These are phyloP conservation scores for Endotricha flammealis DNA, from an alignment of 2,888 invertebrate genomes.

Conservation along the genomic window DNA sequence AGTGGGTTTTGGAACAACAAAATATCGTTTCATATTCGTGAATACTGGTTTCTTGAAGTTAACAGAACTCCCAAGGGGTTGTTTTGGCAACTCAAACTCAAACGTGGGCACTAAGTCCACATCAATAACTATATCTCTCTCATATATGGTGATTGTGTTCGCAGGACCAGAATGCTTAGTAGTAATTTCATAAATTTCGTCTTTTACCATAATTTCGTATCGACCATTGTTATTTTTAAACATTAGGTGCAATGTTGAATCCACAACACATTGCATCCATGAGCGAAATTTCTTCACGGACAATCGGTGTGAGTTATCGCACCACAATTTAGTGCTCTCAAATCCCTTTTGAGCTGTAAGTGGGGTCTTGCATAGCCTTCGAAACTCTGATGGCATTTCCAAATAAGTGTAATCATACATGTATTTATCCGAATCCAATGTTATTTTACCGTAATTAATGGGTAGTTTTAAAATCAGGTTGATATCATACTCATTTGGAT, in stretches of 20 bases:
- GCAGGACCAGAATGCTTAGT: conserved; percentile 50
- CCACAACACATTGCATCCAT: conserved; percentile 53
- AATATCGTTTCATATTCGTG: conserved; percentile 35
- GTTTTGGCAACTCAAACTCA: conserved; percentile 38
- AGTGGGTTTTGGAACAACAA: conserved; percentile 52
- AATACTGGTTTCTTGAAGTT: conserved; percentile 31
- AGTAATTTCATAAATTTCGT: conserved; percentile 30
- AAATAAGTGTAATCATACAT: conserved; percentile 38
- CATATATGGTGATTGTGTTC: conserved; percentile 40
- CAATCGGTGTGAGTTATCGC: conserved; percentile 34
- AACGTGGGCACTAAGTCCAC: conserved; percentile 54
- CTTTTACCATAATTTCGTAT: conserved; percentile 32
- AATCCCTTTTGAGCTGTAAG: conserved; percentile 39
- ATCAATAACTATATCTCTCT: conserved; percentile 38
- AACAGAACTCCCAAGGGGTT: conserved; percentile 33
- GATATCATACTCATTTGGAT: conserved; percentile 52
- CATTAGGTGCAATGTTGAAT: conserved; percentile 36
- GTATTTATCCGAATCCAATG: conserved; percentile 28
- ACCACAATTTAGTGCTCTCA: conserved; percentile 43
- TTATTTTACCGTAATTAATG: conserved; percentile 42
- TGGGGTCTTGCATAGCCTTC: conserved; percentile 38
- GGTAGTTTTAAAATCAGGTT: conserved; percentile 45
- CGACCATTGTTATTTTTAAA: conserved; percentile 30
- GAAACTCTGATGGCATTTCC: conserved; percentile 50
- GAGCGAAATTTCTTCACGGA: conserved; percentile 38